A percentile compares a stretch with the other conserved stretches of the same genome.
Conservation (phyloP, 2,888 invertebrate genomes). For the Heliconius aoede region DNA sequence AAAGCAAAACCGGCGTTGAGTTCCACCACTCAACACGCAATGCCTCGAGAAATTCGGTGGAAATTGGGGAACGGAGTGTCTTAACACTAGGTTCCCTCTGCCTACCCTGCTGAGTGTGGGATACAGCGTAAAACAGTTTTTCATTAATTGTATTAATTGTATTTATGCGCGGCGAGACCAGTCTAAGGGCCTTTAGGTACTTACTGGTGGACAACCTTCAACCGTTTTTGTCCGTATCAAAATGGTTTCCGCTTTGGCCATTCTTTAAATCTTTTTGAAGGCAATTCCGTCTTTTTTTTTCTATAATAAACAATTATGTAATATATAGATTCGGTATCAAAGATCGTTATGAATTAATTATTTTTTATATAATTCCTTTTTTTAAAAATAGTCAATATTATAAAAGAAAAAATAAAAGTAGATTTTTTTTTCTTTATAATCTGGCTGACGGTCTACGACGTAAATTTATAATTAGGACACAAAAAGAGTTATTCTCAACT, state of each 20-base stretch:
- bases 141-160: constrained; percentile 52
- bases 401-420: neutral
- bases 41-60: too few species aligned
- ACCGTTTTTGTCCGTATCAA: constrained; percentile 53
- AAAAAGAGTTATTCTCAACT: constrained; percentile 4
- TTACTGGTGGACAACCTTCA: constrained; percentile 52
- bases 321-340: constrained; percentile 15
- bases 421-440: neutral
- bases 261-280: constrained; percentile 49
- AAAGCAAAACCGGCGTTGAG: too few species aligned
- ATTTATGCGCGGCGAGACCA: constrained; percentile 49
- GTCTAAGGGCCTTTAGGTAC: constrained; percentile 54
- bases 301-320: constrained; percentile 27
- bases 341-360: constrained; percentile 15
- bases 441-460: neutral
- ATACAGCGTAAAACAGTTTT: constrained; percentile 31
- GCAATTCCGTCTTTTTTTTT: constrained; percentile 48
- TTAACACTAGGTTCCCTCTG: too few species aligned
- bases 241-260: constrained; percentile 55
- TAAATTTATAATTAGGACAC: neutral
- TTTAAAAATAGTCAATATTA: neutral
- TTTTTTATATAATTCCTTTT: neutral
- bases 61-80: too few species aligned
- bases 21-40: too few species aligned
- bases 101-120: too few species aligned